Evolutionary conservation across 2,888 invertebrate genomes (phyloP), one percentile per base, ranked within the genome.

Genomic region (Rotaria macrura): DNA sequence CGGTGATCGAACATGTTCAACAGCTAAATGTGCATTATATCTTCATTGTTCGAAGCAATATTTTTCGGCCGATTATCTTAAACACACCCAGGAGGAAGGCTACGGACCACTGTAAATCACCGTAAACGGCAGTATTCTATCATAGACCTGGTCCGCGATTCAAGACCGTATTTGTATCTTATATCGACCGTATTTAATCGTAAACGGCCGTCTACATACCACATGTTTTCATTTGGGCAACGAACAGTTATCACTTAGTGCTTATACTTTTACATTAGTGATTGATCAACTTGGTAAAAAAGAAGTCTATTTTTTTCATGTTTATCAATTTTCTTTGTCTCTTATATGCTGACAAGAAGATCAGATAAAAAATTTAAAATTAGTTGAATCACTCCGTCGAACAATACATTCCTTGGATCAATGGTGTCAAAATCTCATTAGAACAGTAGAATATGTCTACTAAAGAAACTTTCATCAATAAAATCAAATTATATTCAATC

Each of bases 11-110:
- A 79, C 79, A 43, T 79, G 79, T 79, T 43, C 79, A 43, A 43
- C 40, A n/a, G 79, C 79, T 40, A 79, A 79, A 79, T 79, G 79
- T 79, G 79, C 43, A 40, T 40, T 79, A 79, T 79, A 43, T 79
- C 43, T 79, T 40, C 79, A 79, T 43, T 79, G 79, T 79, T 79
- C 79, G 12, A 40, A 79, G 34, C 79, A 79, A 43, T 79, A 79
- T 79, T 79, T 40, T n/a, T 79, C 43, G 25, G 43, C 43, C 12
- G 43, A 79, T 43, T 79, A 43, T 79, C 79, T 79, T 43, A 79
- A 43, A 79, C 79, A 79, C 14, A n/a, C n/a, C n/a, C n/a, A n/a
- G n/a, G n/a, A n/a, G n/a, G n/a, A n/a, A n/a, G n/a, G n/a, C n/a
- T n/a, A n/a, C n/a, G n/a, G n/a, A n/a, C n/a, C n/a, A n/a, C n/a